These are phyloP conservation scores for Mus caroli DNA, from an alignment of 2,797 vertebrate genomes.

Conservation along the genomic window DNA sequence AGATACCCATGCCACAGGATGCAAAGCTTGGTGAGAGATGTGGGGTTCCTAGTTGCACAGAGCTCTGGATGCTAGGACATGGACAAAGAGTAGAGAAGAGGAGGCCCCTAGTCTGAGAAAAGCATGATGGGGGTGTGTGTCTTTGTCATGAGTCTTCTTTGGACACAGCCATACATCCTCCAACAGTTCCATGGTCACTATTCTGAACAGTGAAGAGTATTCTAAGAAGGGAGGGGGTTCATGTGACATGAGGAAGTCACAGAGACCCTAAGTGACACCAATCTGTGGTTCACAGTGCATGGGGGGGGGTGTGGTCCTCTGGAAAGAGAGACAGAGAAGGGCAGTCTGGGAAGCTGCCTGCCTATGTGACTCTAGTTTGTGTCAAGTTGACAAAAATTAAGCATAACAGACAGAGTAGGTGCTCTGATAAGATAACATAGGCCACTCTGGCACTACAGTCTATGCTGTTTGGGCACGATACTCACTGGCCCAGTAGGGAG, in stretches of 20 bases:
- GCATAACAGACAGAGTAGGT: neutral
- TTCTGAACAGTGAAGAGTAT: neutral
- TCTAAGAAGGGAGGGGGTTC: neutral
- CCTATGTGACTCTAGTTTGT: neutral
- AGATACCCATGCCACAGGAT: neutral
- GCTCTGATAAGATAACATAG: neutral
- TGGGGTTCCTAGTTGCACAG: neutral
- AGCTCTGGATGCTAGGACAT: fast-evolving
- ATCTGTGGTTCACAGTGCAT: neutral
- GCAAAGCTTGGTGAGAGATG: neutral
- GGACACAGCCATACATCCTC: fast-evolving
- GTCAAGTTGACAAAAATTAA: neutral
- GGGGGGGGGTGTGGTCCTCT: too few relatives aligned
- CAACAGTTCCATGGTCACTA: fast-evolving
- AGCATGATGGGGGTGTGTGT: fast-evolving
- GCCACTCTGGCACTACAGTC: neutral
- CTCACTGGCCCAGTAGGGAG: too few relatives aligned
- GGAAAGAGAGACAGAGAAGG: neutral
- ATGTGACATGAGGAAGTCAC: too few relatives aligned
- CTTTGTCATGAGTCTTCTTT: too few relatives aligned
- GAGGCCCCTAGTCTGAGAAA: neutral
- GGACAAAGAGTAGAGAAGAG: fast-evolving
- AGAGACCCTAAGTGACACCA: fast-evolving
- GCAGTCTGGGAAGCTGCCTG: neutral
- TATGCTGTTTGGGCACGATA: fast-evolving